Base-by-base conservation (phyloP, 1,140 invertebrate species). In the Lordiphosa stackelbergi region DNA sequence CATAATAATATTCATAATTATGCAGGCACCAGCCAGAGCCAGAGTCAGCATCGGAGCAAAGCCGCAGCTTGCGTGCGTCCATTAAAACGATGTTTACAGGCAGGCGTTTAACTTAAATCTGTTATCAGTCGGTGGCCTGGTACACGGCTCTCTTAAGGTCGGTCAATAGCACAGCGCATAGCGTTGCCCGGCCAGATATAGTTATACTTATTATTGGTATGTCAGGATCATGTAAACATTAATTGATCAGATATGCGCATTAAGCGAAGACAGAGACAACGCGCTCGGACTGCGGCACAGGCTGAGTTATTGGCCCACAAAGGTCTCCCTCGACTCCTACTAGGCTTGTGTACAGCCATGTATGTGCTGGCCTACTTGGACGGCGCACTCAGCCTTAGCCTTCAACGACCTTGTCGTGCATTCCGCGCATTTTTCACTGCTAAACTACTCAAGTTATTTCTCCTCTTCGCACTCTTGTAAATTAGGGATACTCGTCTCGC, bases 351-450 rank as follows among this genome's bases (percentile, higher is more conserved):
- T 13, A 31, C 28, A 12, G 24, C 42, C 36, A 47, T 59, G 36
- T 35, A 31, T 38, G 36, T 40, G 35, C 53, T 45, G 48, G 36
- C 19, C 5, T 42, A 42, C 47, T 52, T 59, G 57, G 38, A 28
- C 37, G 24, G 28, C 10, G 16, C 36, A 37, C 35, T 24, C 48
- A 40, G 47, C 10, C 37, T 11, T 40, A 42, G 48, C 53, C 52
- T 35, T 49, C 36, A 60, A 69, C 72, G 74, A 78, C 74, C 74
- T 78, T 79, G 65, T 57, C 48, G 13, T 42, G 72, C 65, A 75
- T 75, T 73, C 65, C 65, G 37, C 55, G 53, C 65, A 75, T 75
- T 72, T 79, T 79, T 64, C 55, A 66, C 62, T 66, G 56, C 46
- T 65, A 69, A 74, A 72, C 51, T 69, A 74, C 69, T 60, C 60